Base-by-base conservation (phyloP, 2,113 vertebrate genomes). In the Nicator chloris region DNA sequence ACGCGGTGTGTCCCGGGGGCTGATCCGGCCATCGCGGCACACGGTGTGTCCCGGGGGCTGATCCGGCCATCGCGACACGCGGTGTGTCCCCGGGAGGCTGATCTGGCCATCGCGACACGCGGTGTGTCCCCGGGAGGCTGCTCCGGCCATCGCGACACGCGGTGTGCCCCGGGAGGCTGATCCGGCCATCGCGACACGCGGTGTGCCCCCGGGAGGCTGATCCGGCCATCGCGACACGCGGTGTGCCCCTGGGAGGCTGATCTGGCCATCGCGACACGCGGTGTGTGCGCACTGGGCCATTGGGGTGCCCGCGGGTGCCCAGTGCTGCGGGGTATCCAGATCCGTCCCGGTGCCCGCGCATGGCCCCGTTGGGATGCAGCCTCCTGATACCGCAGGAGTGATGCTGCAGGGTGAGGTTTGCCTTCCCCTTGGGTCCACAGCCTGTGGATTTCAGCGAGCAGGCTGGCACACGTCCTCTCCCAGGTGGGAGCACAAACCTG, bases 371-470 rank as follows among this genome's bases (percentile, higher is more conserved):
- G 2, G 9, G 40, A 39, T 27, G 64, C 49, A 39, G 85, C 64
- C 68, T 47, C 21, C 57, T 10, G 2, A 1, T 6, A 4, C 0
- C 3, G 1, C 26, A 2, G 61, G 26, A 7, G 2, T 0, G 60
- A 26, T 13, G 75, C 53, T 23, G 42, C 39, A 10, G 76, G 19
- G 6, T 1, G 30, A 2, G 37, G n/a, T 11, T 53, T 44, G 4
- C 30, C 21, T 15, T 12, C 45, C 7, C 4, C 26, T 7, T 13
- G 1, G 15, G 13, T 6, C 31, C 23, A 0, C 30, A 24, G 69
- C 1, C 44, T 5, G 11, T 3, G 18, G 30, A 0, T 40, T 57
- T 17, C 4, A 15, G n/a, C 9, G 51, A 37, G 66, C 27, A 3
- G 94, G 37, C 57, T 26, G 42, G 7, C 21, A 0, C 42, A 11